Conservation (phyloP, 64 coral and sea anemone genomes). For the Hydrozoanthus tunicans region DNA sequence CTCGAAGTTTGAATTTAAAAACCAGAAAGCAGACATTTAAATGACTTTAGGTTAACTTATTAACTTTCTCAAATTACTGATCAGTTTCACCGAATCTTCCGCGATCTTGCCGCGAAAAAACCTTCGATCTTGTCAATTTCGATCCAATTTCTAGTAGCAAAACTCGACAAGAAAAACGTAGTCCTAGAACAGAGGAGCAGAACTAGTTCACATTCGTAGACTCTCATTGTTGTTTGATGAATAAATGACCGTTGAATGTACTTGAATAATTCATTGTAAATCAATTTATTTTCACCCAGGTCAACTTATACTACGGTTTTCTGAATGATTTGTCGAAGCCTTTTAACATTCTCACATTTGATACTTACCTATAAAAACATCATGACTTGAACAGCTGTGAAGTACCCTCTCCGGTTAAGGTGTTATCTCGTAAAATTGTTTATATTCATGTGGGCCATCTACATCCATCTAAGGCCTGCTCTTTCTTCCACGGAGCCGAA, state of each 20-base stretch:
- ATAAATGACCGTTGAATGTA: slow-evolving; percentile 28
- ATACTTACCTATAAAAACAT: slow-evolving; percentile 8
- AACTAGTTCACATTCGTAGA: background rate
- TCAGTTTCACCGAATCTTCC: background rate
- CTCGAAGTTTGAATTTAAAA: background rate
- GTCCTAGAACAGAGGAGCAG: slow-evolving; percentile 34
- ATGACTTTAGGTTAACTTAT: slow-evolving; percentile 3
- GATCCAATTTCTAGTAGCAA: slow-evolving; percentile 12
- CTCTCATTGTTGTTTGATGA: slow-evolving; percentile 13
- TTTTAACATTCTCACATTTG: background rate
- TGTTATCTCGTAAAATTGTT: background rate
- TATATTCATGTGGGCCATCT: background rate
- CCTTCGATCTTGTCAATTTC: background rate
- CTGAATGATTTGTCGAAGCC: background rate
- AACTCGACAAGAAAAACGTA: background rate
- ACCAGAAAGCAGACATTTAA: background rate
- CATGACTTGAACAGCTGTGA: background rate
- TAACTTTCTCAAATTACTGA: slow-evolving; percentile 36
- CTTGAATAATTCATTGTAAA: slow-evolving; percentile 40
- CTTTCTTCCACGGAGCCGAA: background rate
- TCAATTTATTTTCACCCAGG: slow-evolving; percentile 1
- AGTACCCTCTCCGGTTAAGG: background rate
- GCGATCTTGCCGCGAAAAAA: slow-evolving; percentile 37
- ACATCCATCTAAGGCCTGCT: background rate
- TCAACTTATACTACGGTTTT: background rate